Evolutionary conservation across 2,797 vertebrate genomes (phyloP).

Genomic region (Mus caroli): DNA sequence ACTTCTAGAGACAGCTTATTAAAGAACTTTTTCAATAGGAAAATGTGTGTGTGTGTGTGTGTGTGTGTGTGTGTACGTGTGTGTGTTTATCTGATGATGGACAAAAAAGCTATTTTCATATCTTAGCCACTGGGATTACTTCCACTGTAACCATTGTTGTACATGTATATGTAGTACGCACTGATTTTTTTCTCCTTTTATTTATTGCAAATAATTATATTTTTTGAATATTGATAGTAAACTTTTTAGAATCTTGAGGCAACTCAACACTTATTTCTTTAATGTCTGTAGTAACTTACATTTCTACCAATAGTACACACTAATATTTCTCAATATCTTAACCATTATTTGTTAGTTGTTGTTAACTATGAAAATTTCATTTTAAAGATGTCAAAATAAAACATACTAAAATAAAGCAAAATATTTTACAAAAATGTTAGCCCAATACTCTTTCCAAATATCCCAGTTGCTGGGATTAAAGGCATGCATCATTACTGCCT

Average conservation of each 20-base stretch:
- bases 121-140: no score
- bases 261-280: background rate
- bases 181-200: background rate
- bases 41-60: no score
- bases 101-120: no score
- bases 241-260: background rate
- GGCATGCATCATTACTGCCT: background rate
- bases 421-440: background rate
- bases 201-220: background rate
- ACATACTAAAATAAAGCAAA: no score
- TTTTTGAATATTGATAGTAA: background rate
- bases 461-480: background rate
- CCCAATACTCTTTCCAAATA: background rate
- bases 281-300: background rate
- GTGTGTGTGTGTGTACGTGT: background rate
- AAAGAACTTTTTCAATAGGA: background rate
- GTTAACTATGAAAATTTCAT: background rate
- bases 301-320: background rate
- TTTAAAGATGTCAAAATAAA: background rate
- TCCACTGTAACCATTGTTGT: background rate
- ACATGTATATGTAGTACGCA: background rate
- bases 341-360: background rate
- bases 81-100: background rate
- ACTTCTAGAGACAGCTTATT: background rate
- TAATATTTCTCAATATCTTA: background rate